phyloP scores from a whole-genome alignment of 2,888 invertebrate genomes.

The Caenorhabditis uteleia region DNA sequence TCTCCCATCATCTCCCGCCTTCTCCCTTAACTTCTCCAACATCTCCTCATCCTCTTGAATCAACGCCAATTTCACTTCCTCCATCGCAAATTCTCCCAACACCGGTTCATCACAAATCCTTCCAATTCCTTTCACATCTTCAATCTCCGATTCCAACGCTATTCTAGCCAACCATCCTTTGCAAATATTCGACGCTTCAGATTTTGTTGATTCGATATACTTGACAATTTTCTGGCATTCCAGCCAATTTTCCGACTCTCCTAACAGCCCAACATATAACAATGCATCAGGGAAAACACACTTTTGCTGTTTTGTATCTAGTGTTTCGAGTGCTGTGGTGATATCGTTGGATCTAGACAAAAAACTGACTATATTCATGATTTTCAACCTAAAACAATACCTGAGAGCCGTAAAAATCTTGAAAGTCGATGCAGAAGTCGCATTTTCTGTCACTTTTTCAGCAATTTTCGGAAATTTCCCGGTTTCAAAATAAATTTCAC shows the following conservation, averaged over 20 bases:
- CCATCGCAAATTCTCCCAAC: neutral
- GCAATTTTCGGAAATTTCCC: slow-evolving; percentile 7
- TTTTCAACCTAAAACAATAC: neutral
- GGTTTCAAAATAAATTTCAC: slow-evolving; percentile 11
- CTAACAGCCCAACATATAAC: slow-evolving; percentile 13
- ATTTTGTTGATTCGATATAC: neutral
- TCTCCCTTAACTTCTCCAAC: neutral
- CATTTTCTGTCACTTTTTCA: neutral
- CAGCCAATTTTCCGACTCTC: slow-evolving; percentile 36
- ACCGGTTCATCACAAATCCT: neutral
- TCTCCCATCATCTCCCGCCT: too few relatives aligned
- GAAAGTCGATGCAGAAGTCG: neutral
- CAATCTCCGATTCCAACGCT: slow-evolving; percentile 2
- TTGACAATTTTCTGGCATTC: slow-evolving; percentile 3
- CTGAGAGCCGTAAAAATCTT: neutral
- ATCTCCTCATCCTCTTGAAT: neutral
- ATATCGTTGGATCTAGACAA: slow-evolving; percentile 12
- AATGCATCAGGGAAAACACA: slow-evolving; percentile 25
- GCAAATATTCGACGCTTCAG: neutral
- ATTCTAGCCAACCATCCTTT: slow-evolving; percentile 19
- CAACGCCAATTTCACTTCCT: slow-evolving; percentile 14
- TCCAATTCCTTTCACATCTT: neutral
- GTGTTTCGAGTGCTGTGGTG: slow-evolving; percentile 15
- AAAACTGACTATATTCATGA: neutral
- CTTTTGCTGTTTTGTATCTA: slow-evolving; percentile 7